Evolutionary conservation across 2,113 vertebrate species (phyloP), one percentile per base, ranked within the genome.

Genomic region (Anguilla japonica): DNA sequence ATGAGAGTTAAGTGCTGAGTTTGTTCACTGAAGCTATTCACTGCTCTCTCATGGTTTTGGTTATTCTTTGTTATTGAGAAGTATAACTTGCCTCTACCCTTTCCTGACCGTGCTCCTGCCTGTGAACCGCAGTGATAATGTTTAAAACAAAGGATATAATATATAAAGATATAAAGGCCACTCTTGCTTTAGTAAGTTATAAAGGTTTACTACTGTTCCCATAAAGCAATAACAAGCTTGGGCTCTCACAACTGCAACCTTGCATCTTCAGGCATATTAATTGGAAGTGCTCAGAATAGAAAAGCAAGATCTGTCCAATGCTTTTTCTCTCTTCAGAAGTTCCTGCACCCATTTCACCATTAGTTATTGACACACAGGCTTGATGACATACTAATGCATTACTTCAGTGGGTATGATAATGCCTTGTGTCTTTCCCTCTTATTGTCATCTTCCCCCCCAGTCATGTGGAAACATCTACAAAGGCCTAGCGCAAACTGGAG

Each of bases 381-480:
- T 13, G n/a, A 75, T 5, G 20, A 75, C n/a, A 75, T 75, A 34
- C 71, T 75, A 75, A 75, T n/a, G 9, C 79, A 41, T 2, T 41
- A 39, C 40, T 20, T 13, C 14, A 41, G 40, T 75, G 41, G 84
- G 16, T 41, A 20, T 78, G 41, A 41, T 84, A 78, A 84, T 75
- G n/a, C 67, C 15, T 80, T 20, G 41, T 29, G 29, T 80, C 79
- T 41, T 41, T 80, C 39, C 39, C 26, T 80, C 20, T 43, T 67
- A 29, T 79, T 85, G 71, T 79, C 67, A 79, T 85, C 50, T 40
- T 43, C n/a, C 46, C 56, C 41, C 57, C 56, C 92, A 99, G 98
- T 99, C 98, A 18, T 99, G 98, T 87, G 98, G 98, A 82, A 98
- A 96, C 94, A 99, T 99, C 94, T 99, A 99, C 94, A 99, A 99